Evolutionary conservation across 2,888 invertebrate species (phyloP).

Genomic region (Holacanthella duospinosa): DNA sequence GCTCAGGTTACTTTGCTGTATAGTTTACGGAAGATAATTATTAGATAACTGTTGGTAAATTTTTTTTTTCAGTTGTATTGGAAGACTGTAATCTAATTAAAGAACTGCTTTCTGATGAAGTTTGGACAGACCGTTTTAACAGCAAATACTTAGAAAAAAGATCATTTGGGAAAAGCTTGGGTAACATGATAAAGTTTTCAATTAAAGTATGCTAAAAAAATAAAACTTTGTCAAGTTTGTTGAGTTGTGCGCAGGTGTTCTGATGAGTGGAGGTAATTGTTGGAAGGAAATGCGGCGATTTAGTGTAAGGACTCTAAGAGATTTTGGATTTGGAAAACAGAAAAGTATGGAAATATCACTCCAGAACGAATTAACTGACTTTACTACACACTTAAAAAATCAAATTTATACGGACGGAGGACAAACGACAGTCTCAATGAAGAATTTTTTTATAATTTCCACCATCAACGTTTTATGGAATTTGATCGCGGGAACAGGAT

Average conservation of each 20-base stretch:
- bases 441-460: conserved; percentile 30
- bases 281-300: no score
- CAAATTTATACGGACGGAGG: neutral
- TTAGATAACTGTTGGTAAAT: no score
- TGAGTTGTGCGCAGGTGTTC: conserved; percentile 17
- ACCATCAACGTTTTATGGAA: conserved; percentile 32
- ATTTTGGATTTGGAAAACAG: conserved; percentile 36
- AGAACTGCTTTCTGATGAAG: conserved; percentile 19
- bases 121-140: conserved; percentile 22
- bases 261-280: conserved; percentile 29
- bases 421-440: conserved; percentile 12
- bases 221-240: neutral
- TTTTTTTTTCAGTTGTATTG: conserved; percentile 19
- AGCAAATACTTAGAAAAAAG: conserved; percentile 24
- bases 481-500: conserved; percentile 31
- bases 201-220: neutral
- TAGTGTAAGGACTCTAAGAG: no score
- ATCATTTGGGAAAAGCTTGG: conserved; percentile 29
- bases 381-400: conserved; percentile 17
- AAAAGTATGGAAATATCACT: conserved; percentile 29
- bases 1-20: no score
- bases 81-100: conserved; percentile 24
- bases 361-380: conserved; percentile 27
- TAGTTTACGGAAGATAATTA: no score
- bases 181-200: conserved; percentile 9